Evolutionary conservation across 2,113 vertebrate species (phyloP).

Genomic region (Bubo blakistoni): DNA sequence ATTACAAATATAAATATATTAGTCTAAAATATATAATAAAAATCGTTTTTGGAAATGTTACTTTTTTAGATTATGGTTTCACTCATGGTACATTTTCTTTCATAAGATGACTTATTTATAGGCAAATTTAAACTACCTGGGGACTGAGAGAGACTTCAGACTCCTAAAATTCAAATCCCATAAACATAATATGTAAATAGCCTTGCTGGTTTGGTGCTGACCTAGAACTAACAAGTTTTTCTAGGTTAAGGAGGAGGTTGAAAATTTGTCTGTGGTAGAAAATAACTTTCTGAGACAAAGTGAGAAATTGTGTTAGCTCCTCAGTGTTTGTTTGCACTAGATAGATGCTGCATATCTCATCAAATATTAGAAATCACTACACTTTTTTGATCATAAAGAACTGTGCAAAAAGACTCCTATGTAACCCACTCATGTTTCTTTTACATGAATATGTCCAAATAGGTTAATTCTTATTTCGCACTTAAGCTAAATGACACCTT

Average conservation of each 20-base stretch:
- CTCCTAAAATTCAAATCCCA: neutral
- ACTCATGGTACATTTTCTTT: neutral
- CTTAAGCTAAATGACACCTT: neutral
- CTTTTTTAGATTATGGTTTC: neutral
- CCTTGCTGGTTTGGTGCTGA: neutral
- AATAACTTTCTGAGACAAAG: neutral
- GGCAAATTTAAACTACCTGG: neutral
- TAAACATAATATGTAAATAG: neutral
- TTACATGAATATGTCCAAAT: neutral
- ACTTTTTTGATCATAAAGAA: neutral
- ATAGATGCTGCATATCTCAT: neutral
- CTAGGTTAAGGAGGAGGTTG: neutral
- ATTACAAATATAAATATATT: neutral
- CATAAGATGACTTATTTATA: neutral
- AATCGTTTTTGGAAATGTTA: neutral
- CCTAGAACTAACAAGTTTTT: neutral
- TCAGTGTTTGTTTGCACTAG: neutral
- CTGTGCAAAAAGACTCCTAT: neutral
- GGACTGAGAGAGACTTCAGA: neutral
- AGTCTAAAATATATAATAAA: neutral
- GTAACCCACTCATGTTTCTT: neutral
- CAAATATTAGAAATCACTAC: neutral
- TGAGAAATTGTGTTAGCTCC: neutral
- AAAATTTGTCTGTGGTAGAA: neutral
- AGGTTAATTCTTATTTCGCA: neutral